These are phyloP conservation scores for Tyto alba DNA, from an alignment of 2,113 vertebrate species.

Conservation along the genomic window DNA sequence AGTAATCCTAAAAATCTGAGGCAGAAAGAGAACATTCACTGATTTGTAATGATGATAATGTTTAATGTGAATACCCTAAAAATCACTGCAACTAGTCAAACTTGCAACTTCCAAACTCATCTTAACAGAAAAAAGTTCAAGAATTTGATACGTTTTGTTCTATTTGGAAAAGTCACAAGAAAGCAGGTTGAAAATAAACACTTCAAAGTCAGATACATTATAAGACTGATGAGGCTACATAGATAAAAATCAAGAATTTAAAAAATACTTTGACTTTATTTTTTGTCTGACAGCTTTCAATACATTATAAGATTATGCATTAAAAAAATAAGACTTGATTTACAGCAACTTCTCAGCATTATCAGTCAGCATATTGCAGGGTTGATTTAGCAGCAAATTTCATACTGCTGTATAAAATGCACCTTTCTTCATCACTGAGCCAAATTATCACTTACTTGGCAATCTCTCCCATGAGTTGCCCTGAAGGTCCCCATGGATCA, in stretches of 20 bases:
- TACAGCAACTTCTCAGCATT: not conserved
- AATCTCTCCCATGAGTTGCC: constrained; percentile 97
- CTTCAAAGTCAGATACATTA: not conserved
- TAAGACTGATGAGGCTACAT: not conserved
- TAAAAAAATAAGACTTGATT: not conserved
- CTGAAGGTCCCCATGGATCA: constrained; percentile 97
- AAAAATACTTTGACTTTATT: not conserved
- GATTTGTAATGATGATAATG: not conserved
- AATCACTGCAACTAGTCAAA: not conserved
- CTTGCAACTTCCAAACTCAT: not conserved
- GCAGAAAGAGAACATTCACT: not conserved
- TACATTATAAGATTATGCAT: not conserved
- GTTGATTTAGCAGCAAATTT: constrained; percentile 50
- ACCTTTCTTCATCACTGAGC: constrained; percentile 69
- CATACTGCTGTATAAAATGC: constrained; percentile 53
- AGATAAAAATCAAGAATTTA: not conserved
- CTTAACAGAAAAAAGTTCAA: not conserved
- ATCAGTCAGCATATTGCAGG: not conserved
- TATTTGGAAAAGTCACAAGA: not conserved
- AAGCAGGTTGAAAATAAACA: not conserved
- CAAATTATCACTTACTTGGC: constrained; percentile 90
- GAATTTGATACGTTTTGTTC: not conserved
- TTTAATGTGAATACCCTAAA: not conserved
- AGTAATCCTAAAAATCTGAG: not conserved
- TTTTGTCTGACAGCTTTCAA: not conserved